Base-by-base conservation (phyloP, 2,888 invertebrate species). In the Lacanobia oleracea region DNA sequence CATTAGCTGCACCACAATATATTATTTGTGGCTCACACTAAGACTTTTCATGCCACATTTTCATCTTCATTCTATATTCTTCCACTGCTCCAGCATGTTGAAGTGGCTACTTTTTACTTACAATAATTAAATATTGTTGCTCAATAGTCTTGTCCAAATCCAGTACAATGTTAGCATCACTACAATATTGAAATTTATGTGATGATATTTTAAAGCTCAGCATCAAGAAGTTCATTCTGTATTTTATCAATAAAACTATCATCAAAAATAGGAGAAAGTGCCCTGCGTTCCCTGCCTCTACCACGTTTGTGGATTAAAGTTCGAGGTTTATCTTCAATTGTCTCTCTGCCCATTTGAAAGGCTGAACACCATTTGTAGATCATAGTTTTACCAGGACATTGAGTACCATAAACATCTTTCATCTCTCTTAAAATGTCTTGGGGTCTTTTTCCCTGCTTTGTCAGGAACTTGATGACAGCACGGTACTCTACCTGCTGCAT, bases 341-440 rank as follows among this genome's bases (percentile, higher is more conserved):
- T 82, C 18, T 84, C 79, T 70, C 81, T 76, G 40, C 84, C 81
- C 57, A 82, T 75, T 75, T 86, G 87, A 69, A 87, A 86, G 7
- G 81, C 68, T 1, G 77, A 54, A 73, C 81, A 82, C 84, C 86
- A 86, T 68, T 84, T 85, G 60, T 84, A 85, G 50, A 85, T 61
- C 79, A 84, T 84, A 16, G 76, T 78, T 81, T 86, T 86, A 50
- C 82, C 67, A 59, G 84, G 84, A 37, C 79, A 79, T 27, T 61
- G 61, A 16, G 75, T 71, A 50, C 82, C 80, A 75, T 86, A 85
- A 76, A 87, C 85, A 0, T 72, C 57, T 80, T 60, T 57, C 85
- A 85, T 78, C 48, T 84, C 77, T 57, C 62, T 64, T 37, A 85
- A 59, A 54, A 83, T 87, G 33, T 64, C 79, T 59, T 79, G 77